A percentile compares a stretch with the other conserved stretches of the same genome.
phyloP scores from a whole-genome alignment of 2,888 invertebrate species.

The Hemicrepidius hirtus region DNA sequence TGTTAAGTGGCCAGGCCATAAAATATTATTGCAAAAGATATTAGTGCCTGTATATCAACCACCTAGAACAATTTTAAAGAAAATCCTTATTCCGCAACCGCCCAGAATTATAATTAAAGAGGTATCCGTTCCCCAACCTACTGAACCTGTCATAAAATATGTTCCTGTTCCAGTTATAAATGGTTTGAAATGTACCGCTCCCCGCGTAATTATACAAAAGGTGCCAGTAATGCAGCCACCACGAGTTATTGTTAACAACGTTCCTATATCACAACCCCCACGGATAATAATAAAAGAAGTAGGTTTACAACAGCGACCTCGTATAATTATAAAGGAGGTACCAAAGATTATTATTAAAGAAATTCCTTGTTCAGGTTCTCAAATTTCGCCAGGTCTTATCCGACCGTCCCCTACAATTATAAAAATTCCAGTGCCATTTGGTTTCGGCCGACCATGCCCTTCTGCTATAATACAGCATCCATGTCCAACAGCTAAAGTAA shows the following conservation, averaged over 20 bases:
- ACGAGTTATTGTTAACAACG: slow-evolving; percentile 27
- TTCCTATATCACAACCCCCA: slow-evolving; percentile 23
- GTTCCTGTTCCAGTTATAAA: slow-evolving; percentile 27
- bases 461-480: too few relatives aligned
- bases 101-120: slow-evolving; percentile 33
- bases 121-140: slow-evolving; percentile 31
- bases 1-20: slow-evolving; percentile 26
- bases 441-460: neutral
- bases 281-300: slow-evolving; percentile 31
- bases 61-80: slow-evolving; percentile 12
- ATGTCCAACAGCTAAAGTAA: slow-evolving; percentile 1
- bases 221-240: slow-evolving; percentile 38
- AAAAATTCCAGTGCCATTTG: slow-evolving; percentile 13
- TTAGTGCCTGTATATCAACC: slow-evolving; percentile 21
- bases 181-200: slow-evolving; percentile 5
- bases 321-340: slow-evolving; percentile 43
- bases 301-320: slow-evolving; percentile 28
- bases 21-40: slow-evolving; percentile 32
- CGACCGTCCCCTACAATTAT: neutral
- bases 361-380: slow-evolving; percentile 13
- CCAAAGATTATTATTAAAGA: slow-evolving; percentile 36
- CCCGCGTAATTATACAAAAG: slow-evolving; percentile 30
- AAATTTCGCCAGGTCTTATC: neutral
- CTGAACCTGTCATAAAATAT: slow-evolving; percentile 30
- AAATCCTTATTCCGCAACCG: slow-evolving; percentile 29